Evolutionary conservation across 2,888 invertebrate genomes (phyloP), one percentile per base, ranked within the genome.

Genomic region (Drosophila gaucha): DNA sequence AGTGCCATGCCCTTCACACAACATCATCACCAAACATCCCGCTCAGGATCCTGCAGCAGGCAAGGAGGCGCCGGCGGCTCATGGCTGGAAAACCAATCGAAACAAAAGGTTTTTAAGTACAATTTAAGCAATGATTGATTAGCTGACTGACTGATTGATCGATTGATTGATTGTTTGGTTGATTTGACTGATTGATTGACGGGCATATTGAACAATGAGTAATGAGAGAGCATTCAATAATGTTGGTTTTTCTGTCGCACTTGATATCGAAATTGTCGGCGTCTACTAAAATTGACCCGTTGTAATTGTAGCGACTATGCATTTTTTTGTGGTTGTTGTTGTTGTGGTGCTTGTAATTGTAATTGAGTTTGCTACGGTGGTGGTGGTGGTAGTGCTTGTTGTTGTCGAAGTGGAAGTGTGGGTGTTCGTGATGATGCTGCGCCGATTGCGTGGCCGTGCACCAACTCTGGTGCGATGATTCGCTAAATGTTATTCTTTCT

Each of bases 401-500:
- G 30, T 26, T 30, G 57, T 51, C 12, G 41, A 50, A 14, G 24
- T 50, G 10, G 26, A 51, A 8, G 47, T 62, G 31, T 59, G 71
- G 30, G 62, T 51, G 36, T 55, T 79, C 68, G 67, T 68, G 60
- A 65, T 74, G 64, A 75, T 72, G 63, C 64, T 67, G 50, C 83
- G 82, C 58, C 82, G 79, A 57, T 82, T 65, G 36, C 80, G 79
- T 30, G 79, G 63, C 44, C 74, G 66, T 44, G 56, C 35, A 49
- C 44, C 74, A 54, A 47, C 62, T 62, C 39, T 58, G 28, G 70
- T 56, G 59, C 69, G 70, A 73, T 70, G 70, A 73, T 70, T 70
- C 78, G 60, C 70, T 74, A 76, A 74, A 79, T 78, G 82, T 80
- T 90, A 91, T 78, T 91, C 91, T 82, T 91, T 91, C 69, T 91